Evolutionary conservation across 2,113 vertebrate genomes (phyloP).

Genomic region (Plotosus lineatus): DNA sequence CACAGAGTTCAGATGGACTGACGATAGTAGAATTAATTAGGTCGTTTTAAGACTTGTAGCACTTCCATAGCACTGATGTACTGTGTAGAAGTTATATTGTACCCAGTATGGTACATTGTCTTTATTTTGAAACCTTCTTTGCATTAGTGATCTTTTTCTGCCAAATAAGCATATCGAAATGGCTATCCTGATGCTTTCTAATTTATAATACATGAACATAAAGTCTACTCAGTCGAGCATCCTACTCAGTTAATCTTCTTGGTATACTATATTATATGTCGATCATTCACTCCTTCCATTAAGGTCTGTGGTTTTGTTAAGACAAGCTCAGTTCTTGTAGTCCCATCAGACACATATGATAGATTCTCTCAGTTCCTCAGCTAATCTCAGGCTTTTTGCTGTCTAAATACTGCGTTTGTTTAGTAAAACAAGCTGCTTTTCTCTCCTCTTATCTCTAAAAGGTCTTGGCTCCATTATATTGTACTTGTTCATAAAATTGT

Average conservation of each 20-base stretch:
- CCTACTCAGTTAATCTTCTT: not conserved
- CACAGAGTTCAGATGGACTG: not conserved
- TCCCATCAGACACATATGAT: not conserved
- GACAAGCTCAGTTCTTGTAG: not conserved
- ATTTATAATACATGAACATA: not conserved
- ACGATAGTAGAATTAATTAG: no score
- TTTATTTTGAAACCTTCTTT: not conserved
- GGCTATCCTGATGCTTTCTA: not conserved
- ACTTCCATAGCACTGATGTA: not conserved
- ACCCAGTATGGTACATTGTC: not conserved
- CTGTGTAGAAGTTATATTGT: not conserved
- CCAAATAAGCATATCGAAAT: not conserved
- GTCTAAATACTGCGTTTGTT: not conserved
- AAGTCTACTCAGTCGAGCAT: not conserved
- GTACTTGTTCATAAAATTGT: conserved; percentile 9
- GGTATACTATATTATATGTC: not conserved
- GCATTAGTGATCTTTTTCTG: not conserved
- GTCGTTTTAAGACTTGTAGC: no score
- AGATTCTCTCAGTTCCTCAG: not conserved
- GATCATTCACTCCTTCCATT: not conserved
- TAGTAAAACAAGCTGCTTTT: not conserved
- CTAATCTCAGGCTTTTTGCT: not conserved
- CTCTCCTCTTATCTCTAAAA: conserved; percentile 9
- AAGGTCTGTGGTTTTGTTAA: not conserved
- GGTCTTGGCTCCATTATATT: conserved; percentile 7